phyloP scores from a whole-genome alignment of 2,888 invertebrate species.

The Drosophila diplacantha region DNA sequence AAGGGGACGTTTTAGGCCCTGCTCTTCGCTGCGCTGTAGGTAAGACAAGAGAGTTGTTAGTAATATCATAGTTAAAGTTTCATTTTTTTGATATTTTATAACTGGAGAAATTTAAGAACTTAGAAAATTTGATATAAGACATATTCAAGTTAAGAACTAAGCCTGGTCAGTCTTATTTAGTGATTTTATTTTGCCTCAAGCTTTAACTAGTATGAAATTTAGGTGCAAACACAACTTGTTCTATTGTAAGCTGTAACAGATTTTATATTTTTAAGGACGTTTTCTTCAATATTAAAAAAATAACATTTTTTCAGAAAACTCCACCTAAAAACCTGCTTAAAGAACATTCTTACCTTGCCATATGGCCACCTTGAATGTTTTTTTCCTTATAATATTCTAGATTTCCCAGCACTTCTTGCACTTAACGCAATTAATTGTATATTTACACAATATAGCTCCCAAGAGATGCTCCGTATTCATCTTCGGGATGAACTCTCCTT shows the following conservation, averaged over 20 bases:
- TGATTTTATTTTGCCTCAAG: neutral
- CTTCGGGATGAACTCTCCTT: neutral
- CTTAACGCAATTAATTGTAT: neutral
- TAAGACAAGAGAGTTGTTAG: neutral
- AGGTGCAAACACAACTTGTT: too few species aligned
- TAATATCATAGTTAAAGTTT: neutral
- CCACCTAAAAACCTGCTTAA: neutral
- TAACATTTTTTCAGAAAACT: neutral
- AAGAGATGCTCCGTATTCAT: neutral
- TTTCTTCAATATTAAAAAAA: too few species aligned
- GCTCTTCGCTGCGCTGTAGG: constrained; percentile 81
- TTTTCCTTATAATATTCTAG: neutral
- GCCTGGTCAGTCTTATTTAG: neutral
- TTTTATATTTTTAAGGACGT: neutral
- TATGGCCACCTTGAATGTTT: neutral
- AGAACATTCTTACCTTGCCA: neutral
- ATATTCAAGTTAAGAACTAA: too few species aligned
- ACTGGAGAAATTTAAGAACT: too few species aligned
- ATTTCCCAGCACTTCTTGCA: neutral
- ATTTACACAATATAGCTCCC: neutral
- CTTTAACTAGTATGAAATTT: neutral
- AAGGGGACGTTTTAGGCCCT: constrained; percentile 84
- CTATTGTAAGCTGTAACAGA: too few species aligned
- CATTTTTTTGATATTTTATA: too few species aligned
- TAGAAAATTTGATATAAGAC: too few species aligned